Base-by-base conservation (phyloP, 2,113 vertebrate species). In the Ceyx cyanopectus region DNA sequence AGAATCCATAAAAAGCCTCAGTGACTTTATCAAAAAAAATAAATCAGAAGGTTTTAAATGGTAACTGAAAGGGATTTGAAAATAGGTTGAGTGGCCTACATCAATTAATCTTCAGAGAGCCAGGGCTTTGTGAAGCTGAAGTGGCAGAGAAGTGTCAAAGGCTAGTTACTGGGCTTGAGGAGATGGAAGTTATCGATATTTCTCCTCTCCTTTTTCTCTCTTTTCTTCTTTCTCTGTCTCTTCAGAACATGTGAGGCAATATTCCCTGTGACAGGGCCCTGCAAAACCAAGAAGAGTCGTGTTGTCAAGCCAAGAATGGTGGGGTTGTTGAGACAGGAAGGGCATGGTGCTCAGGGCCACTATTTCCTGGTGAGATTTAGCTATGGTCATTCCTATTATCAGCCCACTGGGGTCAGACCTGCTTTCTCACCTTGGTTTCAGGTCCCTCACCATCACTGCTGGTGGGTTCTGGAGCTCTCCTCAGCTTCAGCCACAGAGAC, bases 11-110 rank as follows among this genome's bases (percentile, higher is more conserved):
- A 98, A 98, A 86, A 98, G 96, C 96, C 94, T 95, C 69, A 3
- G 96, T 37, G 96, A 98, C 97, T 98, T 98, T 98, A 98, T 98
- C 87, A 97, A 97, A 98, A 97, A 94, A 97, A 97, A 95, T 91
- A 97, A 98, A 98, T 97, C 97, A 96, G 97, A 96, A 91, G 95
- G 97, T 93, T 98, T 97, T 96, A 95, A 98, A 97, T 41, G 88
- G 95, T 83, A 88, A 95, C 97, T 88, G 95, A 97, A 97, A 96
- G 94, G 92, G 95, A 97, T 97, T 98, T 96, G 95, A 96, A 97
- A 98, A 97, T 95, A 93, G 94, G 96, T 85, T 88, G 97, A 97
- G 97, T 91, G 60, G 95, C 96, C 97, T 96, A 91, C 97, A 97
- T 97, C 97, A 98, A 97, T 98, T 97, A 98, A 98, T 98, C 97